Percentiles rank a stretch among this genome's conserved stretches.
Conservation (phyloP, 2,797 vertebrate species). For the Chelon auratus region DNA sequence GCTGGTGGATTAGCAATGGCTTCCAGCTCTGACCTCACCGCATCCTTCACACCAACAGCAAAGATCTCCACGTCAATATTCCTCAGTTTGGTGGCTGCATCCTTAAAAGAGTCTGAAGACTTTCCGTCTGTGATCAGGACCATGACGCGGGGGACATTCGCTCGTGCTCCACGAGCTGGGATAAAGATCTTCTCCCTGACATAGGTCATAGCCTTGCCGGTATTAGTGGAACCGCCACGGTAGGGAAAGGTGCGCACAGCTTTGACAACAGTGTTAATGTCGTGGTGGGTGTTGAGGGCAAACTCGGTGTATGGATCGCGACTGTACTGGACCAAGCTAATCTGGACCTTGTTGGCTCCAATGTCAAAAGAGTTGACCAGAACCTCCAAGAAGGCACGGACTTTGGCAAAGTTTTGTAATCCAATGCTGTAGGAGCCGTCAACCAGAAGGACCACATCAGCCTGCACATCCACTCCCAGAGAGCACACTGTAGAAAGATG, state of each 20-base stretch:
- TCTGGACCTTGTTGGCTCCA: conserved; percentile 92
- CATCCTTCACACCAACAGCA: conserved; percentile 98
- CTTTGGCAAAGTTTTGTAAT: conserved; percentile 98
- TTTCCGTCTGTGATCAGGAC: conserved; percentile 99
- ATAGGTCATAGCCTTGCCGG: conserved; percentile 97
- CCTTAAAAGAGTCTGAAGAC: conserved; percentile 97
- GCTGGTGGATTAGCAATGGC: conserved; percentile 94
- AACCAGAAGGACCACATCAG: conserved; percentile 96
- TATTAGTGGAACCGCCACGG: conserved; percentile 98
- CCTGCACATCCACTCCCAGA: conserved; percentile 96
- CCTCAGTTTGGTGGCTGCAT: conserved; percentile 91
- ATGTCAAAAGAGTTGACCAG: conserved; percentile 96
- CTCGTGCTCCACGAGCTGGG: conserved; percentile 89
- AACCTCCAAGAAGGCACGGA: conserved; percentile 96
- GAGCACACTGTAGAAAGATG: conserved; percentile 91
- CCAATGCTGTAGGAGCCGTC: conserved; percentile 99
- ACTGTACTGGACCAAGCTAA: conserved; percentile 99
- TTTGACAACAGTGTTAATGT: conserved; percentile 90
- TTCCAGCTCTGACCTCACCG: conserved; percentile 94
- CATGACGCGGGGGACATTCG: conserved; percentile 95
- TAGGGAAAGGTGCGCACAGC: conserved; percentile 97
- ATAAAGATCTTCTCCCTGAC: conserved; percentile 95
- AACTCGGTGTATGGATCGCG: conserved; percentile 97
- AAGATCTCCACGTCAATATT: conserved; percentile 97
- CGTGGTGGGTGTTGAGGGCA: conserved; percentile 92